phyloP scores from a whole-genome alignment of 2,797 vertebrate genomes.

The Gymnocypris eckloni region DNA sequence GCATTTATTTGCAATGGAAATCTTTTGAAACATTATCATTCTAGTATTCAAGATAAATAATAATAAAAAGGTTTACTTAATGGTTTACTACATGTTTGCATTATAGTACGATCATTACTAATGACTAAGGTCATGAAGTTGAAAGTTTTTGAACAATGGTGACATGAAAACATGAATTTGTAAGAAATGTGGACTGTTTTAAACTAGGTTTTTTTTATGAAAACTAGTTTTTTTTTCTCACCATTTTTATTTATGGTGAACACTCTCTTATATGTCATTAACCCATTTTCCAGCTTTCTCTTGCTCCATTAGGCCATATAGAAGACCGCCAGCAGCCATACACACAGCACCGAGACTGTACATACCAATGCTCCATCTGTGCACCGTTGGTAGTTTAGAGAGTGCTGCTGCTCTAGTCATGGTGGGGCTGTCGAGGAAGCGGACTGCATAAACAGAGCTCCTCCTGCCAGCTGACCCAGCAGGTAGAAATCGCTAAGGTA shows the following conservation, averaged over 20 bases:
- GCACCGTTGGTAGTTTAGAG: constrained; percentile 48
- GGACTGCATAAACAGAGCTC: constrained; percentile 55
- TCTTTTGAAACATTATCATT: neutral
- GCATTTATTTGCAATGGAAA: neutral
- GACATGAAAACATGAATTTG: neutral
- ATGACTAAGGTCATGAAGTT: neutral
- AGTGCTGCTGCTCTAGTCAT: constrained; percentile 26
- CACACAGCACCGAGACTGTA: neutral
- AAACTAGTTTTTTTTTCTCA: no score
- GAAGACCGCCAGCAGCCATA: neutral
- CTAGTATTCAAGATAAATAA: neutral
- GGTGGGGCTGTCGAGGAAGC: constrained; percentile 18
- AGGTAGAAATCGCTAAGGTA: constrained; percentile 68
- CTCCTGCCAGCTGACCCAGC: constrained; percentile 58
- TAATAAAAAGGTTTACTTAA: no score
- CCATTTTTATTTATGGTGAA: neutral
- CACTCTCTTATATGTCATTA: neutral
- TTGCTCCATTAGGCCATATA: constrained; percentile 18
- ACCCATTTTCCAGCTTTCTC: constrained; percentile 45
- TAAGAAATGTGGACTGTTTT: no score
- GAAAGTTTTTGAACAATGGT: neutral
- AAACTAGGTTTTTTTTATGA: neutral
- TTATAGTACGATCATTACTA: neutral
- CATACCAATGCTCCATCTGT: constrained; percentile 40
- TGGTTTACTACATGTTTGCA: neutral